Percentiles rank a stretch among this genome's conserved stretches.
These are phyloP conservation scores for Vulpes lagopus DNA, from an alignment of 2,113 vertebrate species.

Conservation along the genomic window DNA sequence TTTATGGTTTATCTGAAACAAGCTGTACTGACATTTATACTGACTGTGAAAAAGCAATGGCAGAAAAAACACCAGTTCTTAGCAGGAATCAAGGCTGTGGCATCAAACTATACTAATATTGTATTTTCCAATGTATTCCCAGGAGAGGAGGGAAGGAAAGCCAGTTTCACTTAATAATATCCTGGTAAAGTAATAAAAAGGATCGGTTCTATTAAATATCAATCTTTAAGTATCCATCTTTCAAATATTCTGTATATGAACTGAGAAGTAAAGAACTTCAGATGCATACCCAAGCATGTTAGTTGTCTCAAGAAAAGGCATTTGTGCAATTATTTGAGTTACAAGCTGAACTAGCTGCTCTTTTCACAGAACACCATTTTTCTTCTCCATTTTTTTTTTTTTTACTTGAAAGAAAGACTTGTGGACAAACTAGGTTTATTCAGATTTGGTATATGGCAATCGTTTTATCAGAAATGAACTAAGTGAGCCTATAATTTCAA, in stretches of 20 bases:
- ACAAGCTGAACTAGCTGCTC: neutral
- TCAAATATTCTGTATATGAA: neutral
- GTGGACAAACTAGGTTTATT: neutral
- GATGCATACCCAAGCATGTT: neutral
- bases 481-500: conserved; percentile 42
- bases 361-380: neutral
- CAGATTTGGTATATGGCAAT: neutral
- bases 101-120: neutral
- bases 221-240: neutral
- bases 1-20: neutral
- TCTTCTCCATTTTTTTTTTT: too few species aligned
- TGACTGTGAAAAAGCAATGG: neutral
- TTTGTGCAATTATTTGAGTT: neutral
- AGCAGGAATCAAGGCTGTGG: neutral
- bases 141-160: neutral
- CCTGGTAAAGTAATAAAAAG: neutral
- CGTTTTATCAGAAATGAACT: conserved; percentile 32
- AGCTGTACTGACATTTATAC: neutral
- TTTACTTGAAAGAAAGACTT: conserved; percentile 33
- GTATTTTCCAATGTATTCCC: neutral
- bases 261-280: neutral
- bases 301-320: neutral
- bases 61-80: neutral
- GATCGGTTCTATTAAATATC: neutral
- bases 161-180: neutral